A percentile compares a stretch with the other conserved stretches of the same genome.
Evolutionary conservation across 2,113 vertebrate species (phyloP).

Genomic region (Thomomys bottae): DNA sequence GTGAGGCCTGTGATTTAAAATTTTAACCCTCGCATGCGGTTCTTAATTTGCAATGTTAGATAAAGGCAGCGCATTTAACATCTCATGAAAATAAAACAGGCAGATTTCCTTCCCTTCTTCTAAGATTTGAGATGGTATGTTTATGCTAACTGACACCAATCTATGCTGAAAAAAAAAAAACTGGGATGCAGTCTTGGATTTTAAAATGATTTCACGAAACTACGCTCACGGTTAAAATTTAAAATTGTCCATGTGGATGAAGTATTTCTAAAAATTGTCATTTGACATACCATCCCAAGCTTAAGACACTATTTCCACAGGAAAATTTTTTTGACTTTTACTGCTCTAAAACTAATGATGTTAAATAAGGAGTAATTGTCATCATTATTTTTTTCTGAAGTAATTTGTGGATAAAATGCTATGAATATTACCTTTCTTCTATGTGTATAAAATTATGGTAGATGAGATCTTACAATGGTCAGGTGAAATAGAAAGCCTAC

Average conservation of each 20-base stretch:
- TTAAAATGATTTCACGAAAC: constrained; percentile 59
- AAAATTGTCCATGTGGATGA: constrained; percentile 67
- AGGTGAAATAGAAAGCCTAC: constrained; percentile 40
- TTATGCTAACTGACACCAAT: background rate
- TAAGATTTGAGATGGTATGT: constrained; percentile 28
- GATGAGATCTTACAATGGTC: background rate
- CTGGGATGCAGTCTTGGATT: constrained; percentile 53
- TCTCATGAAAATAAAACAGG: constrained; percentile 58
- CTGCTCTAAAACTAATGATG: constrained; percentile 72
- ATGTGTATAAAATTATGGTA: background rate
- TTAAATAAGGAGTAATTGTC: constrained; percentile 60
- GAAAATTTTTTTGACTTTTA: constrained; percentile 73
- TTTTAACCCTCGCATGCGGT: constrained; percentile 2
- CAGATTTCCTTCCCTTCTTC: background rate
- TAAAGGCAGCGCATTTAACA: constrained; percentile 77
- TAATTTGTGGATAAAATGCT: constrained; percentile 47
- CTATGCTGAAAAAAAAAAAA: constrained; percentile 69
- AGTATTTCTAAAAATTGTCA: constrained; percentile 68
- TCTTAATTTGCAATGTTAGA: constrained; percentile 61
- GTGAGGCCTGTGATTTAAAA: constrained; percentile 29
- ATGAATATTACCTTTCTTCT: constrained; percentile 18
- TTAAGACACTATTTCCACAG: constrained; percentile 76
- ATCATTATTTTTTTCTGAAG: constrained; percentile 50
- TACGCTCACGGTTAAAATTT: constrained; percentile 68
- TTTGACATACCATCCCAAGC: constrained; percentile 75